Percentiles rank a stretch among this genome's conserved stretches.
Evolutionary conservation across 2,888 invertebrate species (phyloP).

Genomic region (Copidosoma aretas): DNA sequence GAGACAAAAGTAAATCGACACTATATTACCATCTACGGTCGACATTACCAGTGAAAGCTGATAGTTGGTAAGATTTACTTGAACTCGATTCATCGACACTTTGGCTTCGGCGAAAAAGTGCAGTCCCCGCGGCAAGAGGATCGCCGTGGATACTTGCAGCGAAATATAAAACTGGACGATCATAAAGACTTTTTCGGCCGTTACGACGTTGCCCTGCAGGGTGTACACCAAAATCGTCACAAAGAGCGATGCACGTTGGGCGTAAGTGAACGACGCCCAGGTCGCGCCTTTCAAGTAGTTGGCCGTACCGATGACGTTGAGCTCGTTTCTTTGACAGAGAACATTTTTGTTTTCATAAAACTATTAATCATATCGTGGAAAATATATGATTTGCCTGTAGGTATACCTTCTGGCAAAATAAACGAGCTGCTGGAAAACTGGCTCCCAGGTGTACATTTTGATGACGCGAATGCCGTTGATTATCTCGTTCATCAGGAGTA

Average conservation of each 20-base stretch:
- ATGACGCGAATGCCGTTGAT: slow-evolving; percentile 81
- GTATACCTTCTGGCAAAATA: slow-evolving; percentile 71
- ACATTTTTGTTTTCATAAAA: slow-evolving; percentile 12
- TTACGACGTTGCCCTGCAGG: slow-evolving; percentile 64
- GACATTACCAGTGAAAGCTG: background rate
- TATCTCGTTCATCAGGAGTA: slow-evolving; percentile 83
- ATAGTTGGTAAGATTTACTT: slow-evolving; percentile 60
- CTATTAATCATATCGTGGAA: background rate
- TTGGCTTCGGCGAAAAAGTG: slow-evolving; percentile 70
- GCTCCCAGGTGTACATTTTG: slow-evolving; percentile 89
- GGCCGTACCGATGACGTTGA: slow-evolving; percentile 70
- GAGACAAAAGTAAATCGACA: background rate
- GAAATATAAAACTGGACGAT: slow-evolving; percentile 80
- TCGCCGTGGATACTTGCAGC: slow-evolving; percentile 73
- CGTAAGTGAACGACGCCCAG: slow-evolving; percentile 75
- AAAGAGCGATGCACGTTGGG: slow-evolving; percentile 83
- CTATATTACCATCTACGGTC: no score
- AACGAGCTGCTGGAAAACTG: slow-evolving; percentile 75
- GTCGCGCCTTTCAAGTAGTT: slow-evolving; percentile 74
- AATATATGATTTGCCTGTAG: slow-evolving; percentile 13
- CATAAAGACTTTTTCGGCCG: slow-evolving; percentile 76
- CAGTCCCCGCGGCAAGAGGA: slow-evolving; percentile 70
- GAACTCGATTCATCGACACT: slow-evolving; percentile 70
- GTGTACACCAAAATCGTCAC: slow-evolving; percentile 81
- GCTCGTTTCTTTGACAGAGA: slow-evolving; percentile 68